phyloP scores from a whole-genome alignment of 2,113 vertebrate species.

The Gallinago jamesoni region DNA sequence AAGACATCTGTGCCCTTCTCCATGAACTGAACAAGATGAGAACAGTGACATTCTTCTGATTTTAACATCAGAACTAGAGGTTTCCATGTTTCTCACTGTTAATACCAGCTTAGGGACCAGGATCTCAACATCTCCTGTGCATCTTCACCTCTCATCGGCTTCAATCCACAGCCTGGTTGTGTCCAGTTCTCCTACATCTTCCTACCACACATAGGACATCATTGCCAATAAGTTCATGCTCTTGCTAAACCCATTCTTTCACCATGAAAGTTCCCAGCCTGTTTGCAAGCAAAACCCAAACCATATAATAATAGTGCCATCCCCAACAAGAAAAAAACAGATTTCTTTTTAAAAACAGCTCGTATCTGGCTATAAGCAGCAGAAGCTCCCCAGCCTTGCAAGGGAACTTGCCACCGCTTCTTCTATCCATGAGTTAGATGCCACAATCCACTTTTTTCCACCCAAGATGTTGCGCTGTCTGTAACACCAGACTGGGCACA shows the following conservation, averaged over 20 bases:
- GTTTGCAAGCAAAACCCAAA: background rate
- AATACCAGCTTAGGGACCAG: background rate
- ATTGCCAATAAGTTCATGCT: background rate
- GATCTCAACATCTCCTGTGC: background rate
- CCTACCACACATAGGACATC: background rate
- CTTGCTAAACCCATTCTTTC: background rate
- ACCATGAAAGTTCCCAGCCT: background rate
- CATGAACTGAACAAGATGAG: background rate
- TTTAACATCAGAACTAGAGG: background rate
- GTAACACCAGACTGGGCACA: accelerated
- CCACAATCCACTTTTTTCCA: background rate
- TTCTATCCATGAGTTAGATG: background rate
- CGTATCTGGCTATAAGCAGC: background rate
- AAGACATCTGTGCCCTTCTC: background rate
- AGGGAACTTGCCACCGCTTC: background rate
- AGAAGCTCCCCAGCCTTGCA: background rate
- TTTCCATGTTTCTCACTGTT: background rate
- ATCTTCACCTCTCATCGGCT: background rate
- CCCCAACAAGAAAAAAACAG: background rate
- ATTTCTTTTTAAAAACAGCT: background rate
- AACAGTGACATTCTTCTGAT: accelerated
- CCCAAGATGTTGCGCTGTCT: background rate
- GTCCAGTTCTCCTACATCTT: background rate
- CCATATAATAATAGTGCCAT: accelerated
- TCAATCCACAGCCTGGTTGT: background rate